Conservation (phyloP, 2,113 vertebrate species). For the Ceratotherium simum region DNA sequence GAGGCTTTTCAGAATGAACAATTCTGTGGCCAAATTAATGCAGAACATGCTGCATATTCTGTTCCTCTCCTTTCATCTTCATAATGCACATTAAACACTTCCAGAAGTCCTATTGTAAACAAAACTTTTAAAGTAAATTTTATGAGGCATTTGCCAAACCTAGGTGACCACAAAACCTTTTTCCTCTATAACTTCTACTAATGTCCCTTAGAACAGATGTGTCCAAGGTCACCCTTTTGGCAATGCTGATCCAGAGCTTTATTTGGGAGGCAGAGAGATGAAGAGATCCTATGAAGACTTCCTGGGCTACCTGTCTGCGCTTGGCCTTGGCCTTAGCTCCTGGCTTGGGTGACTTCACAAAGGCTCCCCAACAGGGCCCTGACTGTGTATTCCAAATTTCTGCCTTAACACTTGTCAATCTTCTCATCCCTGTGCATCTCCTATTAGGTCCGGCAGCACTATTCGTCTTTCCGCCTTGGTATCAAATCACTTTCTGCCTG, state of each 20-base stretch:
- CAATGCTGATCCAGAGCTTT: not conserved
- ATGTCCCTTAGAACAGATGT: not conserved
- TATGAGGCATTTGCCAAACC: not conserved
- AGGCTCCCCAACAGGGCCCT: not conserved
- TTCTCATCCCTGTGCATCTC: not conserved
- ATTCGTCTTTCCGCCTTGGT: not conserved
- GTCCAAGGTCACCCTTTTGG: not conserved
- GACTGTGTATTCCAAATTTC: not conserved
- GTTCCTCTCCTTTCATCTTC: no score
- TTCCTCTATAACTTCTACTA: not conserved
- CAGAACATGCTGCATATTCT: no score
- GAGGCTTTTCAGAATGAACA: not conserved
- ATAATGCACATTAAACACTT: no score
- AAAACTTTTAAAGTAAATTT: not conserved
- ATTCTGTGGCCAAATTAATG: not conserved
- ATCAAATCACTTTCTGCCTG: slow-evolving; percentile 45
- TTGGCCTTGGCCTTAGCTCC: not conserved
- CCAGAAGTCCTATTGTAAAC: not conserved
- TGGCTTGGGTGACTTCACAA: not conserved
- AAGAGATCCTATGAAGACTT: not conserved
- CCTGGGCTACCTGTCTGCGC: not conserved
- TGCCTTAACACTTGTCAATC: not conserved
- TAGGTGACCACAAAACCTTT: not conserved
- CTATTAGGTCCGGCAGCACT: not conserved
- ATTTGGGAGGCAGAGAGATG: no score